Conservation (phyloP, 2,888 invertebrate genomes). For the Hypercompe scribonia region DNA sequence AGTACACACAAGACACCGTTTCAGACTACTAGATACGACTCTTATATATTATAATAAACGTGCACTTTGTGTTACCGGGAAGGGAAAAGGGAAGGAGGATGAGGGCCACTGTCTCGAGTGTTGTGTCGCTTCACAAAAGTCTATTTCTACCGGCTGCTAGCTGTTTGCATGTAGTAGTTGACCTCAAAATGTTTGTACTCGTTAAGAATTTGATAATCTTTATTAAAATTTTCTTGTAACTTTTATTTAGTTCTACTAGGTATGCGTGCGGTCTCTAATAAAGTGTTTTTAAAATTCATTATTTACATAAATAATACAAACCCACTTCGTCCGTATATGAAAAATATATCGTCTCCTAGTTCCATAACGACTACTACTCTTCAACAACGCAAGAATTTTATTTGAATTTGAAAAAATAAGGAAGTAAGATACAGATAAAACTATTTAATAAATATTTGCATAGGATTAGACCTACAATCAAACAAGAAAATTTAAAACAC, state of each 20-base stretch:
- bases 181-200: slow-evolving; percentile 50
- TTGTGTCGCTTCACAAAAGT: slow-evolving; percentile 59
- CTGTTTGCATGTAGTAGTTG: slow-evolving; percentile 52
- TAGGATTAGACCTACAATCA: not conserved
- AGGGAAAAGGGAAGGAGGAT: slow-evolving; percentile 42
- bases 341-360: slow-evolving; percentile 78
- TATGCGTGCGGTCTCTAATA: slow-evolving; percentile 22
- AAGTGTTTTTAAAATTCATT: not conserved
- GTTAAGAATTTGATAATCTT: not conserved
- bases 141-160: slow-evolving; percentile 58
- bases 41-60: slow-evolving; percentile 5
- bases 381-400: slow-evolving; percentile 27
- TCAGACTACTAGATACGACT: slow-evolving; percentile 20
- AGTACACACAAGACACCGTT: slow-evolving; percentile 31
- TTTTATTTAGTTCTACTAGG: not conserved
- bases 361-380: slow-evolving; percentile 72
- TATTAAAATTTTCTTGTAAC: not conserved
- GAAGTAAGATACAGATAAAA: slow-evolving; percentile 9
- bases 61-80: slow-evolving; percentile 21
- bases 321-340: slow-evolving; percentile 76
- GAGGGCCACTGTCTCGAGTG: slow-evolving; percentile 58
- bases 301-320: slow-evolving; percentile 68
- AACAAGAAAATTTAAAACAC: slow-evolving; percentile 22
- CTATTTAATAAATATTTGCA: slow-evolving; percentile 2
- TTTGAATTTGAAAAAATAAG: slow-evolving; percentile 12